Evolutionary conservation across 23 tunicate species (phyloP), one percentile per base, ranked within the genome.

Genomic region (Phallusia fumigata): DNA sequence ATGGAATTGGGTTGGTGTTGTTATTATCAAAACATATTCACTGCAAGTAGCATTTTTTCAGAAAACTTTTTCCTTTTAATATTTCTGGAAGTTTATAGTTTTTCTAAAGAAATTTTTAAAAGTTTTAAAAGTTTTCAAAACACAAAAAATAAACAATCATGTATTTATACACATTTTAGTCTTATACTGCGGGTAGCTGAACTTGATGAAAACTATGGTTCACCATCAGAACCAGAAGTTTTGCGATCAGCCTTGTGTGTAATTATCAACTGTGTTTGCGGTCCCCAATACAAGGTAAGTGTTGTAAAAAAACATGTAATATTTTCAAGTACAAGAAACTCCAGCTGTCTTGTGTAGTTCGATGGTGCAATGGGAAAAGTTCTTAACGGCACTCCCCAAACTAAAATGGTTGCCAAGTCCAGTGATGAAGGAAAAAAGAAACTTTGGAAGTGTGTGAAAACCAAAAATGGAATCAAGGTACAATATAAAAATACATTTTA

Each of bases 171-270:
- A 21, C 28, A 58, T 58, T 58, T 53, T 45, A 83, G 87, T 73
- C 79, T 88, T 36, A 36, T 88, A 0, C 83, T 88, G 33, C 79
- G 80, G 19, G 87, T 91, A 13, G 90, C 87, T 15, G 87, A 91
- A 32, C 87, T 87, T 5, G 95, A 85, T 33, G 79, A 78, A 15
- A 77, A 82, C 74, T 45, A 65, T 2, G 84, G 84, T 0, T 31
- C 49, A 24, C 47, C 47, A 5, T 10, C 47, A 10, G 96, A 91
- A 64, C 87, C 91, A 24, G 91, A 87, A 81, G 85, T 88, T 18
- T 86, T 80, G 40, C 87, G 87, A 28, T 92, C 88, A 19, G 97
- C 97, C 32, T 82, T 92, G 30, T 80, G 79, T 21, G 89, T 88
- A 8, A 49, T 92, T 49, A 65, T 84, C 75, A 87, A 92, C 74